phyloP scores from a whole-genome alignment of 2,888 invertebrate genomes.

The Tetragonula carbonaria region DNA sequence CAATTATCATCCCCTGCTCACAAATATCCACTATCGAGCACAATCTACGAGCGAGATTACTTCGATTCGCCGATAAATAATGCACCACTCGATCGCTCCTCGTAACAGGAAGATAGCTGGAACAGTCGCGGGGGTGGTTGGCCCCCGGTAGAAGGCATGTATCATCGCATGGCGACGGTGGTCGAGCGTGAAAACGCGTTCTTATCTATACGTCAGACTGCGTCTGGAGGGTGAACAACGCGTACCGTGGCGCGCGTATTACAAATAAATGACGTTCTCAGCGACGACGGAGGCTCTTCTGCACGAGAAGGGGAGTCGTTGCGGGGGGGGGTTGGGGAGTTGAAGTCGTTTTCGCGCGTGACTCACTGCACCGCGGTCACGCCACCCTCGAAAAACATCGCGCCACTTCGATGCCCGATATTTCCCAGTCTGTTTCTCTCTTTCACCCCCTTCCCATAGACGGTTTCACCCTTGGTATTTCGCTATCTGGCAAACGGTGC shows the following conservation, averaged over 20 bases:
- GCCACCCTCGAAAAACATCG: constrained; percentile 61
- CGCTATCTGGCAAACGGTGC: constrained; percentile 18
- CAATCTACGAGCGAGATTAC: constrained; percentile 53
- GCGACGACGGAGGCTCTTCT: constrained; percentile 11
- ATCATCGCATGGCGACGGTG: constrained; percentile 52
- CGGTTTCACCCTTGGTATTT: constrained; percentile 13
- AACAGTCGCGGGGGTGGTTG: not conserved
- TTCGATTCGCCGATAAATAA: constrained; percentile 64
- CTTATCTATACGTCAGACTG: constrained; percentile 55
- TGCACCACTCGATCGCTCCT: constrained; percentile 64
- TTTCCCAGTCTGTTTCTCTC: constrained; percentile 24
- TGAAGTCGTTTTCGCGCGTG: constrained; percentile 61
- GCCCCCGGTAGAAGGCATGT: constrained; percentile 33
- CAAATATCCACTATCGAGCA: constrained; percentile 29
- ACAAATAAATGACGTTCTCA: constrained; percentile 68
- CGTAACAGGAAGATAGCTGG: not conserved
- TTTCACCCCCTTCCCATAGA: not conserved
- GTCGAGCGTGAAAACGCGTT: constrained; percentile 62
- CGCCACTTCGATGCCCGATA: constrained; percentile 67
- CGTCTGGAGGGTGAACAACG: constrained; percentile 15
- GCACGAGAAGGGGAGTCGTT: constrained; percentile 22
- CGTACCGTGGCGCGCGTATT: constrained; percentile 55
- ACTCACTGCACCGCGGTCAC: constrained; percentile 60
- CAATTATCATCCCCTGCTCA: constrained; percentile 44
- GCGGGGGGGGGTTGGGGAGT: constrained; percentile 17